Evolutionary conservation across 2,113 vertebrate genomes (phyloP).

Genomic region (Candoia aspera): DNA sequence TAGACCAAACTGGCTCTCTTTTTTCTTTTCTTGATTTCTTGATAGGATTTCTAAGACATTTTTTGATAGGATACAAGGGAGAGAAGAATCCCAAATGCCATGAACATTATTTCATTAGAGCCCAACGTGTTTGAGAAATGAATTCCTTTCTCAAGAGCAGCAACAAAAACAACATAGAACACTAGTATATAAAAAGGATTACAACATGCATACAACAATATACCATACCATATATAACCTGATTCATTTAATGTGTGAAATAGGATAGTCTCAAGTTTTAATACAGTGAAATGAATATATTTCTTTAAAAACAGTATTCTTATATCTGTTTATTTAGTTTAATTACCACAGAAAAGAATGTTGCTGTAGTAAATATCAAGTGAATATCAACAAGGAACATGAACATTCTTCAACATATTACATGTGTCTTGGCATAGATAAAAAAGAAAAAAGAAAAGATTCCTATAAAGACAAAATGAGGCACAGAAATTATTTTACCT

Average conservation of each 20-base stretch:
- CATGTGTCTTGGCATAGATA: neutral
- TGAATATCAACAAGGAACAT: neutral
- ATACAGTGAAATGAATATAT: neutral
- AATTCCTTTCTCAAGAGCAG: neutral
- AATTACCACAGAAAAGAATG: neutral
- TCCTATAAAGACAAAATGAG: neutral
- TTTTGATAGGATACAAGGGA: neutral
- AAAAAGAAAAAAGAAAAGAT: neutral
- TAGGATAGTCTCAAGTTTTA: neutral
- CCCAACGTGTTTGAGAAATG: neutral
- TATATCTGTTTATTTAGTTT: neutral
- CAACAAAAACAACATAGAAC: neutral
- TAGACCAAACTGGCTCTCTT: no score
- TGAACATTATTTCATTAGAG: neutral
- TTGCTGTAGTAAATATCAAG: neutral
- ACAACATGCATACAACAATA: neutral
- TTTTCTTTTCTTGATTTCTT: no score
- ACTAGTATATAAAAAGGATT: neutral
- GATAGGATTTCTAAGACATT: no score
- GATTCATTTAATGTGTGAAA: neutral
- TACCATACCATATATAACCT: neutral
- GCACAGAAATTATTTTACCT: neutral
- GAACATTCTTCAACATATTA: neutral
- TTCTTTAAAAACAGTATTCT: neutral
- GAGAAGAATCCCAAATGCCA: neutral